Percentiles rank a stretch among this genome's conserved stretches.
These are phyloP conservation scores for Muricea muricata DNA, from an alignment of 92 coral and sea anemone genomes.

Conservation along the genomic window DNA sequence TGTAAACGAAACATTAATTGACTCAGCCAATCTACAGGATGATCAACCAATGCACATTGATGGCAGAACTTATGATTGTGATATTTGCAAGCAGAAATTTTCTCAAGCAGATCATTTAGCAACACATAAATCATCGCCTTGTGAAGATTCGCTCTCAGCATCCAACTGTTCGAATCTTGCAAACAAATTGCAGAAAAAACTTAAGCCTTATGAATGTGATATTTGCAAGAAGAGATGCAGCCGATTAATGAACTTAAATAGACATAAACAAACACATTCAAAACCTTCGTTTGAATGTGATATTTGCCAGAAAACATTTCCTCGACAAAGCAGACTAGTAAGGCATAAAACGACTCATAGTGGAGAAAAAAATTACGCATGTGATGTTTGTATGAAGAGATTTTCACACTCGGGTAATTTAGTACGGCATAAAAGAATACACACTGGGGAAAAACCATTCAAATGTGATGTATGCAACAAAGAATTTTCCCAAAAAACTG, in stretches of 20 bases:
- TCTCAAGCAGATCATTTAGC: too few species aligned
- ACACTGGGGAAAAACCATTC: neutral
- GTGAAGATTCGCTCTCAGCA: too few species aligned
- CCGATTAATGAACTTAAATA: neutral
- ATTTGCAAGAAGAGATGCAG: neutral
- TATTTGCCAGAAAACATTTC: neutral
- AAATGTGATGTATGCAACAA: neutral
- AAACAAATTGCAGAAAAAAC: too few species aligned
- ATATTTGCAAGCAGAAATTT: too few species aligned
- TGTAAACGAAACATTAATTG: too few species aligned
- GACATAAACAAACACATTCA: neutral
- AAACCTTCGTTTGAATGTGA: neutral
- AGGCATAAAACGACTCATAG: neutral
- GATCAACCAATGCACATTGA: too few species aligned
- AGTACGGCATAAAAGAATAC: neutral
- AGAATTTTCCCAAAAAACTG: neutral
- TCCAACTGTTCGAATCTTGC: too few species aligned
- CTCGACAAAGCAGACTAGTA: neutral
- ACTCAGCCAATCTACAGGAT: too few species aligned
- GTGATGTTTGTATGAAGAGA: neutral
- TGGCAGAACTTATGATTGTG: too few species aligned
- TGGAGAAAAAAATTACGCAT: neutral
- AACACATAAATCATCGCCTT: too few species aligned
- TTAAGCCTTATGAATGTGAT: too few species aligned
- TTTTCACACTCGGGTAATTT: neutral